Conservation (phyloP, 2,888 invertebrate genomes). For the Lepidonotus clava region DNA sequence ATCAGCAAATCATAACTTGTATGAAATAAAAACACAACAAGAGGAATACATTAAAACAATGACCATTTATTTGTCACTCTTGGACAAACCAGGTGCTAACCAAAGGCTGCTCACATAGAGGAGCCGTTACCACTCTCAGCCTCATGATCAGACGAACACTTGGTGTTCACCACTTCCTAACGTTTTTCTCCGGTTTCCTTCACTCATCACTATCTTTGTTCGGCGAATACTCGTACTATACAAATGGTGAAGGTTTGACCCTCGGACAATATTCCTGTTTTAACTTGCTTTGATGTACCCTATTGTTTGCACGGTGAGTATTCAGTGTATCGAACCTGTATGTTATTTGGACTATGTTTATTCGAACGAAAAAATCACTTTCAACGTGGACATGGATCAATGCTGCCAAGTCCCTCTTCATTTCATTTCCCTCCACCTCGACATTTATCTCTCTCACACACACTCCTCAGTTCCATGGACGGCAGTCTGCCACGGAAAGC, state of each 20-base stretch:
- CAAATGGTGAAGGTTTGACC: not conserved
- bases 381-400: too few relatives aligned
- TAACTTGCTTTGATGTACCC: too few relatives aligned
- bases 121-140: not conserved
- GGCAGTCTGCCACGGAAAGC: not conserved
- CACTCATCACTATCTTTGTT: too few relatives aligned
- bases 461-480: too few relatives aligned
- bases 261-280: too few relatives aligned
- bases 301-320: slow-evolving; percentile 20
- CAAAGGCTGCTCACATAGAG: not conserved
- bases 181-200: too few relatives aligned
- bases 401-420: too few relatives aligned
- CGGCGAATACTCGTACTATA: slow-evolving; percentile 11
- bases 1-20: too few relatives aligned
- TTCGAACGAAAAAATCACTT: too few relatives aligned
- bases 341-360: too few relatives aligned
- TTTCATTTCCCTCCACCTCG: too few relatives aligned
- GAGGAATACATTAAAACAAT: slow-evolving; percentile 4
- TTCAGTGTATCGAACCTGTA: not conserved
- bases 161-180: not conserved
- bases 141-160: not conserved
- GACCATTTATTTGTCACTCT: slow-evolving; percentile 19
- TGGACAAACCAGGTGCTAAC: slow-evolving; percentile 43
- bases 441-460: too few relatives aligned
- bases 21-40: not conserved